A percentile compares a stretch with the other conserved stretches of the same genome.
Conservation (phyloP, 2,888 invertebrate species). For the Acanthosepion lycidas region DNA sequence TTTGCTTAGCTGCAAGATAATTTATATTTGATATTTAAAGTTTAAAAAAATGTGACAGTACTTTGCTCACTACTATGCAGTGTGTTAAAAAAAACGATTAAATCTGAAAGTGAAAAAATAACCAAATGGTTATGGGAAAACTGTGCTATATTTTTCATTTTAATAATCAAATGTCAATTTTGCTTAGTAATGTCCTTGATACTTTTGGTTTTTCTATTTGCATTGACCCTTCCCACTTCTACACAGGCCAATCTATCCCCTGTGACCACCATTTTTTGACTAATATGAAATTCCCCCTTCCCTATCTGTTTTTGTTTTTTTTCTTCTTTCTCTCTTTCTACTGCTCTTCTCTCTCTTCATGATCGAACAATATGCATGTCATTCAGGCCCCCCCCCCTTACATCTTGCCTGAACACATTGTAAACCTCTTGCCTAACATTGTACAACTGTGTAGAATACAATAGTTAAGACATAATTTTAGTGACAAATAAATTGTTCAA, state of each 20-base stretch:
- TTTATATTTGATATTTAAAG: neutral
- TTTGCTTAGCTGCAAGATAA: neutral
- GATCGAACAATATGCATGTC: neutral
- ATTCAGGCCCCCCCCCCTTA: neutral
- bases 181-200: slow-evolving; percentile 36
- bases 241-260: neutral
- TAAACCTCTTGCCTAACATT: slow-evolving; percentile 36
- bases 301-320: neutral
- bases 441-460: slow-evolving; percentile 43
- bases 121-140: slow-evolving; percentile 11
- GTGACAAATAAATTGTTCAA: slow-evolving; percentile 42
- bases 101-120: too few relatives aligned
- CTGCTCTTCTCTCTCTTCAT: neutral
- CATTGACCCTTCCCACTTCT: neutral
- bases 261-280: neutral
- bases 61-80: neutral
- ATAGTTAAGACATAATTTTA: slow-evolving; percentile 42
- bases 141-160: slow-evolving; percentile 23
- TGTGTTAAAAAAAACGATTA: neutral
- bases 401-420: slow-evolving; percentile 14
- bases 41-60: neutral
- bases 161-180: slow-evolving; percentile 2
- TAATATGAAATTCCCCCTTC: neutral
- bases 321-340: neutral
- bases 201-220: slow-evolving; percentile 5